These are phyloP conservation scores for Leucosticte australis DNA, from an alignment of 2,113 vertebrate genomes.

Conservation along the genomic window DNA sequence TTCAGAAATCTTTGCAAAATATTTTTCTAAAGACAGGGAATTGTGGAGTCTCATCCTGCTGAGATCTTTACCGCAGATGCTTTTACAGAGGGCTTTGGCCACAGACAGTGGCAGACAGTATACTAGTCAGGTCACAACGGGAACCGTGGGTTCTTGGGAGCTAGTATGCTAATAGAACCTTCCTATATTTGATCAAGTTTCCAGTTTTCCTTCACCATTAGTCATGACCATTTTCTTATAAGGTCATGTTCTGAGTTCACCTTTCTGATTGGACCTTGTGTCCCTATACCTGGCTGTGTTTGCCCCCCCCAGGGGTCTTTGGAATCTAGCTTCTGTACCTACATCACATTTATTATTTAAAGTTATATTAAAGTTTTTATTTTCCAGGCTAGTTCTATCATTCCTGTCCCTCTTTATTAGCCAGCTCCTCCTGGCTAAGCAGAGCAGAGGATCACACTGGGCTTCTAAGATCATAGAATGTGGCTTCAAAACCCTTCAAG, in stretches of 20 bases:
- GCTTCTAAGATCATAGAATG: neutral
- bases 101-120: neutral
- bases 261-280: neutral
- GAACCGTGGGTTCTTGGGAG: neutral
- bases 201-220: neutral
- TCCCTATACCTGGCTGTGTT: neutral
- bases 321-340: neutral
- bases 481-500: neutral
- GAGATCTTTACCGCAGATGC: neutral
- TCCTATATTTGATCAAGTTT: neutral
- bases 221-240: neutral
- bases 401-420: neutral
- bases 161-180: neutral
- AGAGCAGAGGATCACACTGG: neutral
- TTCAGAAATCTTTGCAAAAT: neutral
- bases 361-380: neutral
- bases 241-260: neutral
- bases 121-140: neutral
- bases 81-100: neutral
- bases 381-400: neutral
- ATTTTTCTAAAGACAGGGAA: neutral
- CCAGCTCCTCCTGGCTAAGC: neutral
- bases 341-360: neutral
- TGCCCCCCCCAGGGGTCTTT: neutral
- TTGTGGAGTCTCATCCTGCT: neutral